These are phyloP conservation scores for Rhizoglyphus robini DNA, from an alignment of 1,140 invertebrate species.

Conservation along the genomic window DNA sequence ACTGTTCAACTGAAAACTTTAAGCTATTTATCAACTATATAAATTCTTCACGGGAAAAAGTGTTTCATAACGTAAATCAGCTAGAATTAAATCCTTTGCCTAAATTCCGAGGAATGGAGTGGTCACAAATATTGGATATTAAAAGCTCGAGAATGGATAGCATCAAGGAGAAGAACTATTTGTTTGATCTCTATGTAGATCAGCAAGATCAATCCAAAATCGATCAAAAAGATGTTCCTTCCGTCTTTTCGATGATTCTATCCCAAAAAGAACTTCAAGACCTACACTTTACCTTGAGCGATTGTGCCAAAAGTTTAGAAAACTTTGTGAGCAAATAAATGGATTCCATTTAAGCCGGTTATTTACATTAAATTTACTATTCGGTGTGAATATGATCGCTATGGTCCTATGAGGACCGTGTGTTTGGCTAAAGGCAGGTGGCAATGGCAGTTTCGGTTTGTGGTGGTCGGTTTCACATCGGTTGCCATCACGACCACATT, in stretches of 20 bases:
- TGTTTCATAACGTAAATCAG: neutral
- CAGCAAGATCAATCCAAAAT: neutral
- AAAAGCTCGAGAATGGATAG: slow-evolving; percentile 3
- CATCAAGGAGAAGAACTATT: neutral
- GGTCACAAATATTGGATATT: slow-evolving; percentile 10
- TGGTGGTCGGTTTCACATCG: too few species aligned
- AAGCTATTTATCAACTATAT: neutral
- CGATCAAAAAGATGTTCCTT: neutral
- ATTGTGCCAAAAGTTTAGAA: slow-evolving; percentile 1
- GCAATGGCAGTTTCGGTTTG: too few species aligned
- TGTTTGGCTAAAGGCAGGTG: too few species aligned
- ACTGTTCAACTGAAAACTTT: slow-evolving; percentile 2
- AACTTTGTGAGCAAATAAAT: slow-evolving; percentile 2
- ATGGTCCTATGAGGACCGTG: too few species aligned
- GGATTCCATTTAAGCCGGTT: too few species aligned
- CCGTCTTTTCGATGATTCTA: slow-evolving; percentile 1
- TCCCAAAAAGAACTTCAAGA: neutral
- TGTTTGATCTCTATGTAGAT: neutral
- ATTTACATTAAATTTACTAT: too few species aligned
- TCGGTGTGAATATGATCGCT: too few species aligned
- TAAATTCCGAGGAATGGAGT: neutral
- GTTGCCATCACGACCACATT: too few species aligned
- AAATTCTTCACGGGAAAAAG: neutral
- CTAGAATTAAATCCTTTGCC: neutral
- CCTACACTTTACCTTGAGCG: neutral